Percentiles rank a stretch among this genome's conserved stretches.
Evolutionary conservation across 2,888 invertebrate genomes (phyloP).

Genomic region (Gnatocerus cornutus): DNA sequence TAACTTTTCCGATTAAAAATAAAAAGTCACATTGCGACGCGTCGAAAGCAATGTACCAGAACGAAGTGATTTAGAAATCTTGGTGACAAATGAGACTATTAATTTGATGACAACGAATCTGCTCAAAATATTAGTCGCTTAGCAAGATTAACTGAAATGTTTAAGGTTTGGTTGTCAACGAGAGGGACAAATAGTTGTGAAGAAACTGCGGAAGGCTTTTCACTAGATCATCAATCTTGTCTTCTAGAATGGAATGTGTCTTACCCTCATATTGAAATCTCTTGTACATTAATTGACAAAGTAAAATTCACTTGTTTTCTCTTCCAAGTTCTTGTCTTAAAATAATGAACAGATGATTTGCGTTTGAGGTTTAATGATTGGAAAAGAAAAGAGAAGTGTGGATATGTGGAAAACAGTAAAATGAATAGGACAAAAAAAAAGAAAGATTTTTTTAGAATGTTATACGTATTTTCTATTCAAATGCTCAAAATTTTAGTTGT

Average conservation of each 20-base stretch:
- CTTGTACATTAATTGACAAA: neutral
- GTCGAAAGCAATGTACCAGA: neutral
- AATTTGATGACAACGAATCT: constrained; percentile 1
- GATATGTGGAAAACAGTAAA: too few species aligned
- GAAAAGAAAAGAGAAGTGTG: too few species aligned
- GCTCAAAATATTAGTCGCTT: neutral
- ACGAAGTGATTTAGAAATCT: neutral
- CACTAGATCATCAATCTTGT: too few species aligned
- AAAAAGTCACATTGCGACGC: neutral
- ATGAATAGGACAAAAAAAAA: too few species aligned
- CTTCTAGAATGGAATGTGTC: neutral
- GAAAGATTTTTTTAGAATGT: too few species aligned
- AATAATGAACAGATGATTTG: too few species aligned
- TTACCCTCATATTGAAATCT: constrained; percentile 10
- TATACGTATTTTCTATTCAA: too few species aligned
- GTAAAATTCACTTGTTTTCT: too few species aligned
- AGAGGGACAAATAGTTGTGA: neutral
- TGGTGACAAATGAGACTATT: constrained; percentile 13
- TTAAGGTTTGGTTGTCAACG: neutral
- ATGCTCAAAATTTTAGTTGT: too few species aligned
- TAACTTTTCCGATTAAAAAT: neutral
- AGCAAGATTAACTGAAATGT: neutral
- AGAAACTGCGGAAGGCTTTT: too few species aligned
- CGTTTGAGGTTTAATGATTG: too few species aligned
- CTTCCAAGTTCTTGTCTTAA: too few species aligned